phyloP scores from a whole-genome alignment of 92 coral and sea anemone genomes.

The Epizoanthus fatuus region DNA sequence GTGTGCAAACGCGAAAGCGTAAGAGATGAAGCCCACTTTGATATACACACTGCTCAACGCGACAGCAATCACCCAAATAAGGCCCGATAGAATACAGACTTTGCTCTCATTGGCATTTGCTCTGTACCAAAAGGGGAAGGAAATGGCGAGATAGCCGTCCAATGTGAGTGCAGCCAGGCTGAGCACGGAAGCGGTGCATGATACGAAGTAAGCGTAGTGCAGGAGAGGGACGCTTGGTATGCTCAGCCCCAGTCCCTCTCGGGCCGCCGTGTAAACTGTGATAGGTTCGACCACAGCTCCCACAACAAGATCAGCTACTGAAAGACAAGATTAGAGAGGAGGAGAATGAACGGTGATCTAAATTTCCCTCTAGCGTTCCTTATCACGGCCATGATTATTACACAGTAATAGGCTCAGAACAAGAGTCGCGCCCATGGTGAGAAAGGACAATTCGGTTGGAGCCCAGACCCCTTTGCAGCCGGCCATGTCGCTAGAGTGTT shows the following conservation, averaged over 20 bases:
- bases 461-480: not conserved
- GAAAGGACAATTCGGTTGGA: not conserved
- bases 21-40: constrained; percentile 46
- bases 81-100: not conserved
- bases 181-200: constrained; percentile 55
- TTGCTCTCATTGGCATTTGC: constrained; percentile 24
- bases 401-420: not conserved
- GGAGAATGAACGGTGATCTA: not conserved
- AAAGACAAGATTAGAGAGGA: not conserved
- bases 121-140: constrained; percentile 40
- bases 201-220: constrained; percentile 34
- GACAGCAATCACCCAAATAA: constrained; percentile 34
- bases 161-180: constrained; percentile 36
- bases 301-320: constrained; percentile 1
- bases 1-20: constrained; percentile 21
- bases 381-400: not conserved
- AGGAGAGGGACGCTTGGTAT: not conserved
- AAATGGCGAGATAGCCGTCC: constrained; percentile 44
- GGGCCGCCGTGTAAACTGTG: not conserved
- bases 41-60: constrained; percentile 31
- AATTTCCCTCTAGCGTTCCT: not conserved
- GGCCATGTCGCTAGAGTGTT: not conserved
- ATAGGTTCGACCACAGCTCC: not conserved
- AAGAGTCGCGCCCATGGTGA: not conserved
- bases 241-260: not conserved